Evolutionary conservation across 1,140 invertebrate species (phyloP), one percentile per base, ranked within the genome.

Genomic region (Solenopsis invicta): DNA sequence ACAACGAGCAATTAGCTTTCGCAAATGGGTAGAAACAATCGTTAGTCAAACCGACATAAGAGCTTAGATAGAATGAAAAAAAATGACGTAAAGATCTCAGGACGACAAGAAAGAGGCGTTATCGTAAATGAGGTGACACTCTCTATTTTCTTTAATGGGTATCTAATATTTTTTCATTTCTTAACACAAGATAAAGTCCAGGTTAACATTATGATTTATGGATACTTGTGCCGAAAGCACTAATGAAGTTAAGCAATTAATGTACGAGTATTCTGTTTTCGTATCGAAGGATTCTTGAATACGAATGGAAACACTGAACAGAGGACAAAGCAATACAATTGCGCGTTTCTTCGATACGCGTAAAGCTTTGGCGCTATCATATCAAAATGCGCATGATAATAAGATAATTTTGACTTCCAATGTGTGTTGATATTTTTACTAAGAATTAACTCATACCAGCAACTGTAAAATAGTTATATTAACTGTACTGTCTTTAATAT

Each of bases 401-500:
- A 48, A 80, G 24, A 1, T 69, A 56, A 74, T n/a, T 75, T 59
- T n/a, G 52, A 45, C 45, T 71, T 54, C 21, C 48, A 29, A 41
- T 45, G 18, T 82, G 9, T 34, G 21, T 48, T 74, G 24, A 59
- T 9, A 84, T 8, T 48, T 50, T 24, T 13, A 78, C 0, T 45
- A 84, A 21, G n/a, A 69, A 29, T 72, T 48, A 50, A n/a, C 12
- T 16, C 56, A 10, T 84, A 75, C 29, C 5, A 29, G 12, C 45
- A 75, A 50, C 54, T 59, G 6, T 4, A 74, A 76, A 81, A 41
- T 78, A 56, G 52, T 71, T 48, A 37, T 80, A 24, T 72, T 78
- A 66, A 77, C 56, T 61, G 6, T 76, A 18, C 0, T 34, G 18
- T 50, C 18, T 48, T 77, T 48, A 77, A 62, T 64, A 62, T 34